Conservation (phyloP, 2,888 invertebrate genomes). For the Euclidia mi region DNA sequence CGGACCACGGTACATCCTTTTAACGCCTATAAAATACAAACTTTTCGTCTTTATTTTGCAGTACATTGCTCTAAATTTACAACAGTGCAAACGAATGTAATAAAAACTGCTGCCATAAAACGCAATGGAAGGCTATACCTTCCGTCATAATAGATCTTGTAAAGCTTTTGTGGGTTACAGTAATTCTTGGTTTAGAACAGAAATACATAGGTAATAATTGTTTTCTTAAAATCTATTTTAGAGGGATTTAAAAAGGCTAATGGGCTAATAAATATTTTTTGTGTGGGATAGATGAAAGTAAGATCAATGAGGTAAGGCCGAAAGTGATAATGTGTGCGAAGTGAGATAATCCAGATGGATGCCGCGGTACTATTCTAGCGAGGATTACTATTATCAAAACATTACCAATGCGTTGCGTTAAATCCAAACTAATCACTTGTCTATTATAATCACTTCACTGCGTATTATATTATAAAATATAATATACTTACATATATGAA, state of each 20-base stretch:
- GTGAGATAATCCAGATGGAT: slow-evolving; percentile 59
- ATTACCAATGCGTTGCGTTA: background rate
- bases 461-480: too few species aligned
- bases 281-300: slow-evolving; percentile 50
- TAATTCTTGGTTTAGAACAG: slow-evolving; percentile 18
- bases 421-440: too few species aligned
- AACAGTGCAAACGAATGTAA: slow-evolving; percentile 53
- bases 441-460: too few species aligned
- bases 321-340: slow-evolving; percentile 56
- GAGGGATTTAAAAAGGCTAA: slow-evolving; percentile 27
- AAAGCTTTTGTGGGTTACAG: slow-evolving; percentile 17
- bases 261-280: slow-evolving; percentile 41
- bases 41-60: slow-evolving; percentile 48
- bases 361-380: slow-evolving; percentile 11
- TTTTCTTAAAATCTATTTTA: slow-evolving; percentile 28
- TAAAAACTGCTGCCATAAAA: slow-evolving; percentile 48
- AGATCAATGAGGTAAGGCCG: slow-evolving; percentile 62
- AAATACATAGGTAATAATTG: slow-evolving; percentile 28
- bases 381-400: slow-evolving; percentile 18
- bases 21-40: slow-evolving; percentile 44
- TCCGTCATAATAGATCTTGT: slow-evolving; percentile 31
- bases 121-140: slow-evolving; percentile 47
- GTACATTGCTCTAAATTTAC: slow-evolving; percentile 53
- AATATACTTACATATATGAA: too few species aligned
- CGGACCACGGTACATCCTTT: slow-evolving; percentile 21